Evolutionary conservation across 2,888 invertebrate species (phyloP).

Genomic region (Eurytoma californica): DNA sequence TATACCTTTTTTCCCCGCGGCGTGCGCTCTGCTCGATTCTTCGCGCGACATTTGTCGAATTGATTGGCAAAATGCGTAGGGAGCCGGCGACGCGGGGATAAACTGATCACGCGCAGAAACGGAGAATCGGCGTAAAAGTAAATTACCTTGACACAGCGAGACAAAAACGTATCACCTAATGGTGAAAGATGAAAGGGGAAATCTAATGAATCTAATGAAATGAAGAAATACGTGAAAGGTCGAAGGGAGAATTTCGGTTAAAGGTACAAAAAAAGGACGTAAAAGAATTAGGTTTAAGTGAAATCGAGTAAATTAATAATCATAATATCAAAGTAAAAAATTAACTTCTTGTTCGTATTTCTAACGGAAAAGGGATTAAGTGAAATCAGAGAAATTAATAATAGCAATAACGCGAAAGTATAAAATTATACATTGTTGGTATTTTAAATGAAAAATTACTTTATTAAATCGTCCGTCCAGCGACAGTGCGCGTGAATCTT

Average conservation of each 20-base stretch:
- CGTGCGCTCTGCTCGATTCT: slow-evolving; percentile 23
- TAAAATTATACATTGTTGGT: no score
- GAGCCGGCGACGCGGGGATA: slow-evolving; percentile 4
- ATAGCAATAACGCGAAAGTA: no score
- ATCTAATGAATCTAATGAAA: not conserved
- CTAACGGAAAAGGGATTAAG: not conserved
- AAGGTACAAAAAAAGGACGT: not conserved
- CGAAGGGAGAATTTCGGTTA: not conserved
- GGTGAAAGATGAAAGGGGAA: not conserved
- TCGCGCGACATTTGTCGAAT: slow-evolving; percentile 43
- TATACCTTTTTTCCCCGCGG: slow-evolving; percentile 8
- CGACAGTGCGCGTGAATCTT: no score
- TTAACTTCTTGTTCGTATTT: not conserved
- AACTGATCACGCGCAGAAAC: slow-evolving; percentile 3
- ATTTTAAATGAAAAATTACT: no score
- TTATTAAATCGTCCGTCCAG: no score
- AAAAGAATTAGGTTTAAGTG: not conserved
- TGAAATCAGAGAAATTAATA: not conserved
- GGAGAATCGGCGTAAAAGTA: slow-evolving; percentile 27
- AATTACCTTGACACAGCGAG: slow-evolving; percentile 25
- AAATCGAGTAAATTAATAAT: not conserved
- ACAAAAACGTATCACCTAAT: slow-evolving; percentile 18
- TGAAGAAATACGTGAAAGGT: slow-evolving; percentile 6
- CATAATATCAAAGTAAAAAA: not conserved
- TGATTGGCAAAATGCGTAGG: slow-evolving; percentile 43